Conservation (phyloP, 2,797 vertebrate genomes). For the Halcyon chelicuti region DNA sequence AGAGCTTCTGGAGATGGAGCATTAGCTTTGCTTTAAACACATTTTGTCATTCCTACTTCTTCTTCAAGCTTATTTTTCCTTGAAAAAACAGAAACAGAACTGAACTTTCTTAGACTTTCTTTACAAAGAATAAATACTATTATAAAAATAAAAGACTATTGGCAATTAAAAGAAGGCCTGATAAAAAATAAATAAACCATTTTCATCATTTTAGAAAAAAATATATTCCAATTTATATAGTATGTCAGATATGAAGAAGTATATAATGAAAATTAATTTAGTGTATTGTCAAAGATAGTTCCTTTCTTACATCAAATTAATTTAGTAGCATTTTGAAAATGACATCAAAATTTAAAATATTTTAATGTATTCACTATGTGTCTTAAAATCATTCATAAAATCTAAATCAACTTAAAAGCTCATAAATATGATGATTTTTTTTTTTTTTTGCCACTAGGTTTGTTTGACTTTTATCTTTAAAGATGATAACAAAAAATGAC, state of each 20-base stretch:
- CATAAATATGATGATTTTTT: neutral
- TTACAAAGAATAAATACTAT: neutral
- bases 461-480: neutral
- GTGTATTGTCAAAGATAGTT: neutral
- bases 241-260: neutral
- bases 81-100: neutral
- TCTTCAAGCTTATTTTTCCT: neutral
- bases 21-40: neutral
- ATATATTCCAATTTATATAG: neutral
- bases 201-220: neutral
- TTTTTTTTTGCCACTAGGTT: neutral
- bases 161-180: neutral
- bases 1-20: neutral
- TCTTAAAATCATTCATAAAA: neutral
- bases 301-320: neutral
- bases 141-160: neutral
- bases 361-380: neutral
- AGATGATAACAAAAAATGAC: neutral
- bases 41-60: neutral
- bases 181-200: neutral
- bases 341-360: neutral
- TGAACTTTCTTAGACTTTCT: neutral
- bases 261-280: neutral
- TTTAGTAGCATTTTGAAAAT: neutral
- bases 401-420: neutral